These are phyloP conservation scores for Sigmodon hispidus DNA, from an alignment of 2,113 vertebrate genomes.

Conservation along the genomic window DNA sequence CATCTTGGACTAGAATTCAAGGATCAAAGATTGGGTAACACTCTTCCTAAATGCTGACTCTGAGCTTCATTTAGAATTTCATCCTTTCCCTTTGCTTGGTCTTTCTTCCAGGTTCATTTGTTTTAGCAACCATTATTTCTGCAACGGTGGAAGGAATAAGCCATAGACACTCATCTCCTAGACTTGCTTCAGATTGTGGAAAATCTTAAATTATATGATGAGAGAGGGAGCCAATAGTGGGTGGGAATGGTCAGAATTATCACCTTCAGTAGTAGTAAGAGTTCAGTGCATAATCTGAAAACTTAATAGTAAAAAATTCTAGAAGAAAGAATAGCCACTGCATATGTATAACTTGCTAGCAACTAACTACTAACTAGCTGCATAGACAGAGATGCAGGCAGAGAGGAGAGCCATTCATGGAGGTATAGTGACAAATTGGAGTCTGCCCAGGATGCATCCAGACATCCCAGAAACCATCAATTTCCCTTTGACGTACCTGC, in stretches of 20 bases:
- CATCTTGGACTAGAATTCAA: not conserved
- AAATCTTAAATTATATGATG: not conserved
- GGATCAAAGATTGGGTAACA: not conserved
- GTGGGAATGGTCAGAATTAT: not conserved
- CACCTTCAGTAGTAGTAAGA: not conserved
- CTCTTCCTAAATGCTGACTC: not conserved
- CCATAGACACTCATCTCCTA: not conserved
- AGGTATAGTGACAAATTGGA: conserved; percentile 12
- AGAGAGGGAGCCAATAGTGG: not conserved
- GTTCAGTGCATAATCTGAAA: not conserved
- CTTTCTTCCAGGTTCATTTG: conserved; percentile 41
- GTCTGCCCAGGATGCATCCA: not conserved
- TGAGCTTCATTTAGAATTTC: not conserved
- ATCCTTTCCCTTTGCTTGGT: not conserved
- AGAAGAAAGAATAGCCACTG: conserved; percentile 15
- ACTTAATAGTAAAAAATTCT: not conserved
- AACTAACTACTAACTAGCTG: not conserved
- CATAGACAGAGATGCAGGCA: not conserved
- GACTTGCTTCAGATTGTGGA: conserved; percentile 30
- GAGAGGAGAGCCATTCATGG: conserved; percentile 22
- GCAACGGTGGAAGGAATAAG: not conserved
- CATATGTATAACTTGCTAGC: not conserved
- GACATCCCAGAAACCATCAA: rapidly evolving
- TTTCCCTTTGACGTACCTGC: not conserved
- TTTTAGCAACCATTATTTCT: conserved; percentile 20